phyloP scores from a whole-genome alignment of 2,888 invertebrate species.

The Nomada ferruginata region DNA sequence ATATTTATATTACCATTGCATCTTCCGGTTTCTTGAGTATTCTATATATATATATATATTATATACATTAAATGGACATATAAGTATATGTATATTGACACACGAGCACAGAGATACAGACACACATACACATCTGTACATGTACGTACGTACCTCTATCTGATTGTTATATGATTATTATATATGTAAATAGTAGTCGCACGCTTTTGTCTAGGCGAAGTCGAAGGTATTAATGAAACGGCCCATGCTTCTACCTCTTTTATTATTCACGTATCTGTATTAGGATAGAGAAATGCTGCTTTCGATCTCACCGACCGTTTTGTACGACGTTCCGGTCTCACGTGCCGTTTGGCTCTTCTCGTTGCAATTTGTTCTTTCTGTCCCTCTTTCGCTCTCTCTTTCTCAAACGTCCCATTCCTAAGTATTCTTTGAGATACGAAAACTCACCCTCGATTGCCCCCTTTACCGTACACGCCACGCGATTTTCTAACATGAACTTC shows the following conservation, averaged over 20 bases:
- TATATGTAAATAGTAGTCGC: slow-evolving; percentile 81
- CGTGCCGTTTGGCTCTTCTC: slow-evolving; percentile 68
- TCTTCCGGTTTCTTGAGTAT: slow-evolving; percentile 64
- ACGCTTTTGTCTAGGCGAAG: slow-evolving; percentile 81
- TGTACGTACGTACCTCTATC: slow-evolving; percentile 69
- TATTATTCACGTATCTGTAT: slow-evolving; percentile 78
- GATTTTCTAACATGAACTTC: too few species aligned
- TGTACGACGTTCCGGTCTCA: slow-evolving; percentile 61
- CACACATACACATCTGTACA: slow-evolving; percentile 51
- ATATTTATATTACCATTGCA: slow-evolving; percentile 71
- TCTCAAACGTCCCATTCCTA: not conserved
- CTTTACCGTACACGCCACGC: not conserved
- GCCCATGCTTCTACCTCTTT: slow-evolving; percentile 77
- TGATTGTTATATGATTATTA: slow-evolving; percentile 72
- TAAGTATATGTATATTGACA: slow-evolving; percentile 48
- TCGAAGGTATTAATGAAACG: slow-evolving; percentile 78
- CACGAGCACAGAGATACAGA: slow-evolving; percentile 25
- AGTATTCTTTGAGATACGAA: not conserved
- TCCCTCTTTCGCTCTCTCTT: slow-evolving; percentile 25
- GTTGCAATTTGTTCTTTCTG: slow-evolving; percentile 59
- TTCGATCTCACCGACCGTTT: slow-evolving; percentile 72
- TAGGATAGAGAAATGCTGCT: slow-evolving; percentile 79
- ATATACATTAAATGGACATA: slow-evolving; percentile 39
- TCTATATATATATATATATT: slow-evolving; percentile 32
- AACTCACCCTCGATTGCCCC: not conserved